phyloP scores from a whole-genome alignment of 2,113 vertebrate species.

The Sylvicapra grimmia region DNA sequence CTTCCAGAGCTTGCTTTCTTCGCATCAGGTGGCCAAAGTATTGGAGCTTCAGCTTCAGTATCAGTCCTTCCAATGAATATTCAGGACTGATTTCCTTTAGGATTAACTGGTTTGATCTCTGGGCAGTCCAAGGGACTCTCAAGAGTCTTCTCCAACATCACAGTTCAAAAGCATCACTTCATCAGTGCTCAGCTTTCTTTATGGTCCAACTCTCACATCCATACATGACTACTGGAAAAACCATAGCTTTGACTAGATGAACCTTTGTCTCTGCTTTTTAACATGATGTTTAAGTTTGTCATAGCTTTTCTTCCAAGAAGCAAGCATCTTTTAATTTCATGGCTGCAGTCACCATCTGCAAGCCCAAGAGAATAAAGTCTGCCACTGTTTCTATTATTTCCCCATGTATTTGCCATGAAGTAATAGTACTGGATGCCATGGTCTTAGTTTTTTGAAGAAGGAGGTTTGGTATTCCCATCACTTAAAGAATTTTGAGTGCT shows the following conservation, averaged over 20 bases:
- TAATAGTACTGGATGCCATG: background rate
- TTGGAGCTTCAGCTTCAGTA: background rate
- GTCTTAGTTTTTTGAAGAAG: background rate
- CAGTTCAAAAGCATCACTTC: background rate
- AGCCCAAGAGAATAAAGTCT: background rate
- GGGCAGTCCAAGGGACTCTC: background rate
- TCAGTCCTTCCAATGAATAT: background rate
- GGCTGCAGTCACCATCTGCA: background rate
- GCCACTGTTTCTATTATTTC: background rate
- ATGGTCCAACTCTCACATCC: background rate
- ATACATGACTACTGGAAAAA: background rate
- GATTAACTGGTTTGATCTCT: background rate
- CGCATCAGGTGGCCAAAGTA: background rate
- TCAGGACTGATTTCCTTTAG: background rate
- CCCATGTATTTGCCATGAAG: background rate
- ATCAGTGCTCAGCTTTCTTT: background rate
- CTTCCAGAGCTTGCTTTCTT: background rate
- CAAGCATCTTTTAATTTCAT: background rate
- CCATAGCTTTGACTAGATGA: background rate
- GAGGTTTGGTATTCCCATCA: background rate
- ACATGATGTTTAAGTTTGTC: background rate
- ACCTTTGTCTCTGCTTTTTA: background rate
- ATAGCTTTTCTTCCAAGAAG: background rate
- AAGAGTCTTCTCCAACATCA: background rate
- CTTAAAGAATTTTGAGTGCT: background rate